Evolutionary conservation across 2,113 vertebrate species (phyloP).

Genomic region (Sprattus sprattus): DNA sequence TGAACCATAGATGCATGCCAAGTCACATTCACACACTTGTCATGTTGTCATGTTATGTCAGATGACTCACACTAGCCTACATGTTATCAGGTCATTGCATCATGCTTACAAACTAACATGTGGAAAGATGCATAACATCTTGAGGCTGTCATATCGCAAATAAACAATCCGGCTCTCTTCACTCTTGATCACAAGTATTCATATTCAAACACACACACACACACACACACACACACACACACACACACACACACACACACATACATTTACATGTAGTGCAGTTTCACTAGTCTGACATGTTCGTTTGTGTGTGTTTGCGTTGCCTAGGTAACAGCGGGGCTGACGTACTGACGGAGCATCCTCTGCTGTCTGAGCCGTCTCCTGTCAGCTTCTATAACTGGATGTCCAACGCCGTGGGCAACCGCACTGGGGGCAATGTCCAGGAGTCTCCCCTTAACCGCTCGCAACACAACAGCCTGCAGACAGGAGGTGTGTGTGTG

Average conservation of each 20-base stretch:
- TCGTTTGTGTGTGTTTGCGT: conserved; percentile 3
- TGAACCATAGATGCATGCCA: too few species aligned
- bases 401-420: conserved; percentile 98
- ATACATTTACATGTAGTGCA: too few species aligned
- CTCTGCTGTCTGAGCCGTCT: conserved; percentile 89
- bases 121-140: not conserved
- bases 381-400: conserved; percentile 98
- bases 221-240: too few species aligned
- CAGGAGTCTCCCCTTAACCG: conserved; percentile 86
- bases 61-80: too few species aligned
- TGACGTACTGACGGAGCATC: conserved; percentile 92
- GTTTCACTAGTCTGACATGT: too few species aligned
- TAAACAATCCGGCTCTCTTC: too few species aligned
- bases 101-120: not conserved
- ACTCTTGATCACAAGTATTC: too few species aligned
- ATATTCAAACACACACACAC: too few species aligned
- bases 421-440: conserved; percentile 77
- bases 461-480: conserved; percentile 88
- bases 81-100: too few species aligned
- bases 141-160: not conserved
- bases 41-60: too few species aligned
- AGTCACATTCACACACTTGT: too few species aligned
- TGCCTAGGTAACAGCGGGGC: conserved; percentile 81
- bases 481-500: conserved; percentile 75
- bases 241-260: too few species aligned